Conservation (phyloP, 2,113 vertebrate species). For the Empidonax alnorum region DNA sequence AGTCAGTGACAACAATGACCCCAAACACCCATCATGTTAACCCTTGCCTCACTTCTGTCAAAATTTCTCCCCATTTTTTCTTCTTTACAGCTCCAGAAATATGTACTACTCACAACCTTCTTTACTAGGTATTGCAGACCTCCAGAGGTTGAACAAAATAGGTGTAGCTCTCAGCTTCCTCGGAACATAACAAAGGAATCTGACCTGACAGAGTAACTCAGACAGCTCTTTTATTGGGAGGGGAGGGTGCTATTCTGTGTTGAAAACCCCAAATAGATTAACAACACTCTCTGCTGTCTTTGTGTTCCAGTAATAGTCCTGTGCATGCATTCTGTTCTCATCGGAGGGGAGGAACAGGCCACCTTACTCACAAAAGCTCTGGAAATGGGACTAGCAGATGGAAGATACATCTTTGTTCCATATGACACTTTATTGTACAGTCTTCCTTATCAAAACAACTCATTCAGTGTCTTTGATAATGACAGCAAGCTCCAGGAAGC, state of each 20-base stretch:
- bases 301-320: slow-evolving; percentile 86
- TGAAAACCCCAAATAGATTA: neutral
- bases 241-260: neutral
- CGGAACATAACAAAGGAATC: no score
- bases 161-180: neutral
- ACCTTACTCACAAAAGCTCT: slow-evolving; percentile 84
- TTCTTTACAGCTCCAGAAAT: neutral
- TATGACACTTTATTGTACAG: slow-evolving; percentile 91
- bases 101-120: neutral
- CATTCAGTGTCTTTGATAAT: slow-evolving; percentile 79
- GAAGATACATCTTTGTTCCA: slow-evolving; percentile 87
- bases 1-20: neutral
- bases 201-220: neutral
- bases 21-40: neutral
- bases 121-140: neutral
- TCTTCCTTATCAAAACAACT: slow-evolving; percentile 83
- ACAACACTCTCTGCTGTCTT: neutral
- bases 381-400: slow-evolving; percentile 86
- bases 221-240: neutral
- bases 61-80: neutral
- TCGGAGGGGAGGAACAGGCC: slow-evolving; percentile 85
- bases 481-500: slow-evolving; percentile 81
- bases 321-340: slow-evolving; percentile 90
- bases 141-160: neutral
- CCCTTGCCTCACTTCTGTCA: neutral